phyloP scores from a whole-genome alignment of 2,113 vertebrate genomes.

The Nansenia antarctica region DNA sequence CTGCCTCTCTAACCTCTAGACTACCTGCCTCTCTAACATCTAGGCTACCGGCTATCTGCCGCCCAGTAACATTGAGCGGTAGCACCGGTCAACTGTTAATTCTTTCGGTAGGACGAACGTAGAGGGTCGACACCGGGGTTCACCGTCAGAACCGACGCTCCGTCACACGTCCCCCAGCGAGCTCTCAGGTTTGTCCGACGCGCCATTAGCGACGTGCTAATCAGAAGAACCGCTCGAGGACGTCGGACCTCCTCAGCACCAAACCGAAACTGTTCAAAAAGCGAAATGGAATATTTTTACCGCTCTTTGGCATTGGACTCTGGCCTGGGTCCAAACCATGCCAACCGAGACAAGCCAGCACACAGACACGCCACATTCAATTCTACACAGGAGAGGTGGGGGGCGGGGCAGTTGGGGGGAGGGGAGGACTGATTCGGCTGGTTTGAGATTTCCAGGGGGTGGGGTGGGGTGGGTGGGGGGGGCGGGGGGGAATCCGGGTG shows the following conservation, averaged over 20 bases:
- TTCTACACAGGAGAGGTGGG: conserved; percentile 7
- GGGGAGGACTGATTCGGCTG: conserved; percentile 43
- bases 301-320: too few species aligned
- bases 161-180: too few species aligned
- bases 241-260: conserved; percentile 17
- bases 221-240: conserved; percentile 1
- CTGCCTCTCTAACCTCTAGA: too few species aligned
- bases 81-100: too few species aligned
- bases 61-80: too few species aligned
- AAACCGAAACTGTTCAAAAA: too few species aligned
- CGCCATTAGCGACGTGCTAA: conserved; percentile 2
- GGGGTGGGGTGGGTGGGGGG: conserved; percentile 31
- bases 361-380: not conserved
- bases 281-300: too few species aligned
- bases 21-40: too few species aligned
- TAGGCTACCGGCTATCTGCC: too few species aligned
- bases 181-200: conserved; percentile 16
- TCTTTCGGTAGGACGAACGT: too few species aligned
- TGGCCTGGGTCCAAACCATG: conserved; percentile 29
- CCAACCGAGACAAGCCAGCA: conserved; percentile 30
- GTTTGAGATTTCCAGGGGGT: conserved; percentile 53
- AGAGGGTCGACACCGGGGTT: too few species aligned
- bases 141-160: too few species aligned
- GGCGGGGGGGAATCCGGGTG: conserved; percentile 49
- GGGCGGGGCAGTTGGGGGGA: conserved; percentile 34